Evolutionary conservation across 2,113 vertebrate genomes (phyloP).

Genomic region (Gopherus evgoodei): DNA sequence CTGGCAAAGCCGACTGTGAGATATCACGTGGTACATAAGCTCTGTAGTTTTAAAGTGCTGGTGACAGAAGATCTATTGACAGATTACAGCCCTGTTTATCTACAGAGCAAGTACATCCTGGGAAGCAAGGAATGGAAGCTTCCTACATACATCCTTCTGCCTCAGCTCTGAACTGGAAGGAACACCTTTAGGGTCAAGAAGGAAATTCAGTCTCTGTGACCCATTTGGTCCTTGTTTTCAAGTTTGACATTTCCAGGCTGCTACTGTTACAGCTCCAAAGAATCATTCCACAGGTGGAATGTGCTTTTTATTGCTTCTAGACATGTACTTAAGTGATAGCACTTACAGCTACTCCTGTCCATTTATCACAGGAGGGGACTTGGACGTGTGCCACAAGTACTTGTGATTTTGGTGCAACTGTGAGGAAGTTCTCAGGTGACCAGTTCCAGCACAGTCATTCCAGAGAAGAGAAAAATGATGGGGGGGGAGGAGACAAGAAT

Average conservation of each 20-base stretch:
- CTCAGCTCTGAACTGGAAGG: background rate
- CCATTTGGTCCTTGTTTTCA: background rate
- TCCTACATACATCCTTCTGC: background rate
- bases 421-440: constrained; percentile 41
- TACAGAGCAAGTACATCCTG: background rate
- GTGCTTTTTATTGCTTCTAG: constrained; percentile 13
- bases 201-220: background rate
- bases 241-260: background rate
- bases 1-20: background rate
- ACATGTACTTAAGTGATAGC: constrained; percentile 33
- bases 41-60: background rate
- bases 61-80: background rate
- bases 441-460: background rate
- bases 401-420: background rate
- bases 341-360: background rate
- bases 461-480: background rate
- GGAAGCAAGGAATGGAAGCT: fast-evolving
- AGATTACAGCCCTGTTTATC: background rate
- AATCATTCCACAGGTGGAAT: background rate
- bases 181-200: background rate
- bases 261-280: background rate
- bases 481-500: constrained; percentile 8
- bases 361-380: background rate
- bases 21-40: background rate
- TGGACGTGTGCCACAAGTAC: background rate